Conservation (phyloP, 2,113 vertebrate species). For the Grallaria varia region DNA sequence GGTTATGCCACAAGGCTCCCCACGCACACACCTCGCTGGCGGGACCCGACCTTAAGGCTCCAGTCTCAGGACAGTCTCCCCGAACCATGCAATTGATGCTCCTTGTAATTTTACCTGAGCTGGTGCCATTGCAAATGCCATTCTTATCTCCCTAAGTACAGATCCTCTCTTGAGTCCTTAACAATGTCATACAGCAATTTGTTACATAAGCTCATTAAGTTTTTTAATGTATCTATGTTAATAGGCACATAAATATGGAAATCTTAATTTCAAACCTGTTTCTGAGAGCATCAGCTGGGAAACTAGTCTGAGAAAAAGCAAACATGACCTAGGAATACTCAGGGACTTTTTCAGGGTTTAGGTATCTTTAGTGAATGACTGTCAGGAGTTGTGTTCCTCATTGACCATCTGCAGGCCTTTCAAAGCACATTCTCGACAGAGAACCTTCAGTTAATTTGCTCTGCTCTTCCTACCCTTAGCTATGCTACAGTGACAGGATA, state of each 20-base stretch:
- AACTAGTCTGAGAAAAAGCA: slow-evolving; percentile 37
- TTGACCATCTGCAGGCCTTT: not conserved
- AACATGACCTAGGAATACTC: not conserved
- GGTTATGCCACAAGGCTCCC: not conserved
- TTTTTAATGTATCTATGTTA: slow-evolving; percentile 50
- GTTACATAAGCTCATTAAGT: slow-evolving; percentile 53
- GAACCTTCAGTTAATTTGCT: not conserved
- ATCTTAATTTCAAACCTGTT: slow-evolving; percentile 39
- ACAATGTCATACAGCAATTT: slow-evolving; percentile 33
- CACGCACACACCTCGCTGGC: not conserved
- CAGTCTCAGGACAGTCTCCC: not conserved
- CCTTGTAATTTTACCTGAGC: slow-evolving; percentile 55
- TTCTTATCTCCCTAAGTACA: slow-evolving; percentile 61
- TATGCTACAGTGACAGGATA: not conserved
- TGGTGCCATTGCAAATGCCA: slow-evolving; percentile 69
- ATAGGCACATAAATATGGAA: slow-evolving; percentile 43
- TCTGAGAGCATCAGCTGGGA: slow-evolving; percentile 27
- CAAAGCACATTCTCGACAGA: not conserved
- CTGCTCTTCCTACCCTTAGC: not conserved
- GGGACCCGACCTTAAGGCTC: slow-evolving; percentile 8
- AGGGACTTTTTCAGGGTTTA: not conserved
- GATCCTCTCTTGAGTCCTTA: slow-evolving; percentile 24
- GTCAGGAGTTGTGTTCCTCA: not conserved
- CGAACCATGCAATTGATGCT: slow-evolving; percentile 34
- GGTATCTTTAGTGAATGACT: not conserved